Evolutionary conservation across 2,888 invertebrate genomes (phyloP).

Genomic region (Endomychus coccineus): DNA sequence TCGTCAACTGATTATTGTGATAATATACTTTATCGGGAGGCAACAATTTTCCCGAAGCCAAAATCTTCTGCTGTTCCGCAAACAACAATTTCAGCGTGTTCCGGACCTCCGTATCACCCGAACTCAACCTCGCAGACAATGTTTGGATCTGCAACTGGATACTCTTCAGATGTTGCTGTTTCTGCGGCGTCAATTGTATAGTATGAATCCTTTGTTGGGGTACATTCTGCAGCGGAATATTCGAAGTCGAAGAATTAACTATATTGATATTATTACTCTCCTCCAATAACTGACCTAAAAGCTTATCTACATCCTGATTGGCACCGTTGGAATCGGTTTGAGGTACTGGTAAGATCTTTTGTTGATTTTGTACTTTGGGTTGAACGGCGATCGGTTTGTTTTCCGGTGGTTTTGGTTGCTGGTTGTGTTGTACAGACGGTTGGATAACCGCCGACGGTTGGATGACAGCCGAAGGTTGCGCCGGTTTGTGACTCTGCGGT

Average conservation of each 20-base stretch:
- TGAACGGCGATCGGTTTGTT: constrained; percentile 16
- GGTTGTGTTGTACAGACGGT: constrained; percentile 30
- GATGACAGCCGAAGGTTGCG: constrained; percentile 25
- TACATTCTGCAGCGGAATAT: constrained; percentile 12
- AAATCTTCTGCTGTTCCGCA: constrained; percentile 62
- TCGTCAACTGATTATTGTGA: constrained; percentile 46
- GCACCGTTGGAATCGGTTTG: constrained; percentile 26
- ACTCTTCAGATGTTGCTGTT: constrained; percentile 56
- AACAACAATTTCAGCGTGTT: constrained; percentile 45
- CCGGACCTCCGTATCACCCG: constrained; percentile 38
- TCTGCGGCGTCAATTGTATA: constrained; percentile 66
- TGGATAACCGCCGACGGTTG: constrained; percentile 35
- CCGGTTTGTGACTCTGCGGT: constrained; percentile 18
- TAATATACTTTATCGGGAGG: constrained; percentile 49
- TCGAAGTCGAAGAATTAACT: constrained; percentile 21
- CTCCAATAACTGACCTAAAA: constrained; percentile 39
- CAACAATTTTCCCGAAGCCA: constrained; percentile 63
- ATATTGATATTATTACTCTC: constrained; percentile 30
- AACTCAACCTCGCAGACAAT: constrained; percentile 50
- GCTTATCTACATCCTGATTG: constrained; percentile 38
- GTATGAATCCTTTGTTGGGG: constrained; percentile 57
- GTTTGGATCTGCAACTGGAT: constrained; percentile 64
- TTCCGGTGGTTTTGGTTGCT: constrained; percentile 19
- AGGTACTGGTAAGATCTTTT: constrained; percentile 25
- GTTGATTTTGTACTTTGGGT: constrained; percentile 19